Evolutionary conservation across 2,113 vertebrate genomes (phyloP).

Genomic region (Montifringilla adamsi): DNA sequence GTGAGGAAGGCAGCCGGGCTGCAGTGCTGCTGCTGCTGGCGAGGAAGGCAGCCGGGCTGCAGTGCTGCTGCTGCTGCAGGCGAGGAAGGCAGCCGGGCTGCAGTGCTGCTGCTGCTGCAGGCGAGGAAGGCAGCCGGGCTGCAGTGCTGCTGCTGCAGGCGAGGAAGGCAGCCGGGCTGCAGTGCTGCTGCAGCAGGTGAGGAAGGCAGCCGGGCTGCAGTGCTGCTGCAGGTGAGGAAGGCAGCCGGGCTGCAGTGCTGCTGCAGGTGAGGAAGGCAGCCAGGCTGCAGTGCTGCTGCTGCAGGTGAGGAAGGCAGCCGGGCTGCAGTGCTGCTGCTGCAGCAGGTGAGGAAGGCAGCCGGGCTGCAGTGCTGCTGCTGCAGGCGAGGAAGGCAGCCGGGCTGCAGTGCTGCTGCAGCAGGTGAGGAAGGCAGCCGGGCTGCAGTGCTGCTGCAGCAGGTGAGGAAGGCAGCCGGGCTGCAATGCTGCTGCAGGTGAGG

Average conservation of each 20-base stretch:
- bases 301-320: neutral
- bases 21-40: constrained; percentile 34
- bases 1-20: neutral
- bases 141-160: neutral
- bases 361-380: neutral
- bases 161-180: neutral
- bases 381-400: neutral
- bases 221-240: neutral
- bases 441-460: neutral
- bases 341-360: neutral
- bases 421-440: neutral
- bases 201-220: neutral
- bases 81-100: neutral
- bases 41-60: neutral
- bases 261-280: neutral
- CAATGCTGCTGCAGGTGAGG: neutral
- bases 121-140: neutral
- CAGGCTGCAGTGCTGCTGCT: neutral
- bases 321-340: too few relatives aligned
- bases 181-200: too few relatives aligned
- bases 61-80: neutral
- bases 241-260: neutral
- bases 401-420: too few relatives aligned
- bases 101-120: too few relatives aligned
- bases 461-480: neutral